phyloP scores from a whole-genome alignment of 2,113 vertebrate species.

The Coptodon rendalli region DNA sequence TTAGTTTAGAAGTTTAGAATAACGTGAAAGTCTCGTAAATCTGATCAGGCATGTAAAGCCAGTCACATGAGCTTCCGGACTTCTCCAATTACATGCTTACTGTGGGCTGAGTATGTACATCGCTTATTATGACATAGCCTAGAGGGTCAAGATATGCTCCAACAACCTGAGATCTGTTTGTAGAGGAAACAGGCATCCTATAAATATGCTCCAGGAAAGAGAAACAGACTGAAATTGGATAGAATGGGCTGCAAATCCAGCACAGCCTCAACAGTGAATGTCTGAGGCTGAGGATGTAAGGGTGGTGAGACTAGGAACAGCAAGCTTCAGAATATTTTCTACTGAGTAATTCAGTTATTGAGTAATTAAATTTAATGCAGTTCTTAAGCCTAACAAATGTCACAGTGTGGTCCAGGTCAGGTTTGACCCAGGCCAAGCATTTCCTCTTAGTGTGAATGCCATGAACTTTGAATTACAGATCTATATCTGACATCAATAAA shows the following conservation, averaged over 20 bases:
- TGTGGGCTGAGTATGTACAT: background rate
- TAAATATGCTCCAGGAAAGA: background rate
- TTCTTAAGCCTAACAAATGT: background rate
- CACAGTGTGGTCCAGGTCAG: background rate
- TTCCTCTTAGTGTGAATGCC: background rate
- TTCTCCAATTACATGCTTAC: background rate
- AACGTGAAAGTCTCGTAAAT: background rate
- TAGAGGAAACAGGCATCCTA: background rate
- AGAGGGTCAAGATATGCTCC: background rate
- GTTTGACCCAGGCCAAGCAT: background rate
- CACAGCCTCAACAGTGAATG: background rate
- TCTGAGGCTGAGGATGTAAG: background rate
- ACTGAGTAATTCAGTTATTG: background rate
- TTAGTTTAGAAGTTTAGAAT: background rate
- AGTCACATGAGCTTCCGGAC: background rate
- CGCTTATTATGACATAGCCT: background rate
- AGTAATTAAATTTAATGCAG: background rate
- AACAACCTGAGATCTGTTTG: background rate
- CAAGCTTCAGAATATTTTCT: background rate
- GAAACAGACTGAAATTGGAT: background rate
- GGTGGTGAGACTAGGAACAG: background rate
- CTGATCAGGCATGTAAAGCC: background rate
- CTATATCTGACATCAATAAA: background rate
- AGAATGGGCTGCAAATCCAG: background rate
- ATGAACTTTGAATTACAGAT: background rate